Percentiles rank a stretch among this genome's conserved stretches.
Evolutionary conservation across 2,113 vertebrate genomes (phyloP).

Genomic region (Oncorhynchus gorbuscha): DNA sequence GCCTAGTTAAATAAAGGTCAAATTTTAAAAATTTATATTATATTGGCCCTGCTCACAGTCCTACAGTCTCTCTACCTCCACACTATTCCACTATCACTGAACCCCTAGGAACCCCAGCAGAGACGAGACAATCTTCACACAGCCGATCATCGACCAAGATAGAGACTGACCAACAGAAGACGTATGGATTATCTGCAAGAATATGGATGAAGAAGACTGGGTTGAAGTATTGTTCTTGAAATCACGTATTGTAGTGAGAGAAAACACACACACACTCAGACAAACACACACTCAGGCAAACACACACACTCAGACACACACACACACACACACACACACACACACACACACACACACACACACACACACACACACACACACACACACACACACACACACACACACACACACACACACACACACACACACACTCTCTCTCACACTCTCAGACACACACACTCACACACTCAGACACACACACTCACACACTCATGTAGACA

Average conservation of each 20-base stretch:
- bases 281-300: not conserved
- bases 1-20: no score
- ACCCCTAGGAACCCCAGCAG: slow-evolving; percentile 22
- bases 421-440: not conserved
- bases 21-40: slow-evolving; percentile 1
- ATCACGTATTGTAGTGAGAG: no score
- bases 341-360: not conserved
- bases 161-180: slow-evolving; percentile 38
- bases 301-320: no score
- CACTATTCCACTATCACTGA: slow-evolving; percentile 41
- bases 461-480: no score
- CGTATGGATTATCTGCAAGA: not conserved
- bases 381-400: no score
- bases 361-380: slow-evolving; percentile 16
- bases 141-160: slow-evolving; percentile 49
- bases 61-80: slow-evolving; percentile 8
- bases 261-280: no score
- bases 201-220: slow-evolving; percentile 39
- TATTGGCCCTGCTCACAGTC: slow-evolving; percentile 27
- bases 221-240: slow-evolving; percentile 27
- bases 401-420: no score
- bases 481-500: slow-evolving; percentile 15
- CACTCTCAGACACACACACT: not conserved
- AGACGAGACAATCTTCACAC: slow-evolving; percentile 29
- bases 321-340: no score